Base-by-base conservation (phyloP, 2,113 vertebrate species). In the Dicaeum eximium region DNA sequence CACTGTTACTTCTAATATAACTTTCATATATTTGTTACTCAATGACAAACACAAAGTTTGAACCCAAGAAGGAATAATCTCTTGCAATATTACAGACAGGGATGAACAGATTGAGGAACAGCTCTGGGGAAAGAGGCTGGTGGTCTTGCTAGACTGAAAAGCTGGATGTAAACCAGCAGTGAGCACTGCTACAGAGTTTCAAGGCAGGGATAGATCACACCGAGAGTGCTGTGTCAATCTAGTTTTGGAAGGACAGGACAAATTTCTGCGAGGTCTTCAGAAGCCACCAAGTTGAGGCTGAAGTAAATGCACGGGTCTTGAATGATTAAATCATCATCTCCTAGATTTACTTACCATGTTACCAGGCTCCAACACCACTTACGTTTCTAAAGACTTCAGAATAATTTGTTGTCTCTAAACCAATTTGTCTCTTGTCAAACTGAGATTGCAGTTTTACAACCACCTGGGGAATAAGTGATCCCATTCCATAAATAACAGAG, bases 351-450 rank as follows among this genome's bases (percentile, higher is more conserved):
- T 92, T 95, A 83, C 62, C 72, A 40, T 77, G 40, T 90, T 92
- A 88, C 65, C 64, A 56, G 7, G 15, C 54, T 95, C 38, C 73
- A 72, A 86, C 38, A 90, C 33, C 74, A 71, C 79, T 94, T 95
- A 82, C 54, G 88, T 96, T 97, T 94, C 91, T 93, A 80, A 97
- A 98, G 93, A 95, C 72, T 96, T 89, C 81, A 79, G 93, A 97
- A 97, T 97, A 97, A 98, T 98, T 98, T 98, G 96, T 98, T 98
- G 97, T 97, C 97, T 97, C 94, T 95, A 97, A 97, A 96, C 94
- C 91, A 98, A 98, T 98, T 97, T 98, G 94, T 95, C 93, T 97
- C 97, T 93, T 96, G 97, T 98, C 97, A 97, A 97, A 97, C 75
- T 80, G 78, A 97, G 96, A 98, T 93, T 97, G 93, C 97, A 97